Percentiles rank a stretch among this genome's conserved stretches.
phyloP scores from a whole-genome alignment of 2,888 invertebrate genomes.

The Colletes collaris region DNA sequence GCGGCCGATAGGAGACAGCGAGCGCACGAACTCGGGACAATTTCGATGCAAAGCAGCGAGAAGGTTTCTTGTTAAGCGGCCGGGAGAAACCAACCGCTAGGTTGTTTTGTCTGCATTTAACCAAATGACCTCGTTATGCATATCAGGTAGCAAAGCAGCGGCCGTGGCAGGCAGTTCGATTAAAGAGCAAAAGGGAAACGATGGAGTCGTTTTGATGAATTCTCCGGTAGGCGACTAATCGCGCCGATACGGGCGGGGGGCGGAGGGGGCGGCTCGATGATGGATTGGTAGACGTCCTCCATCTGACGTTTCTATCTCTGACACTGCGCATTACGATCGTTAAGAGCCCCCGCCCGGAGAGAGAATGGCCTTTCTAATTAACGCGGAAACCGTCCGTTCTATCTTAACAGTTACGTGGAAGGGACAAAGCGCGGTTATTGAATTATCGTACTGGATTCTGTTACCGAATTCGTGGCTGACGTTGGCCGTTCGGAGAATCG shows the following conservation, averaged over 20 bases:
- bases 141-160: conserved; percentile 46
- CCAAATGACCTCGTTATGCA: conserved; percentile 68
- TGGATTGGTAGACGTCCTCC: conserved; percentile 68
- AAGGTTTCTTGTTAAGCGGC: conserved; percentile 53
- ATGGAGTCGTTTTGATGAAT: conserved; percentile 58
- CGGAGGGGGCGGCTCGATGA: conserved; percentile 58
- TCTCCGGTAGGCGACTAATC: conserved; percentile 56
- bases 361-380: conserved; percentile 73
- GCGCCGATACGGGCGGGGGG: conserved; percentile 46
- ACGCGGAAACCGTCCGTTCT: conserved; percentile 67
- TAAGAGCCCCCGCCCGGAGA: conserved; percentile 48
- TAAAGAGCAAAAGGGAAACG: conserved; percentile 50
- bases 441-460: conserved; percentile 63
- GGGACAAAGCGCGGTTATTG: conserved; percentile 61
- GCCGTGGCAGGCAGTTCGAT: conserved; percentile 59
- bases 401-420: conserved; percentile 35
- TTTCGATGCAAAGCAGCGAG: conserved; percentile 65
- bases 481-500: conserved; percentile 28
- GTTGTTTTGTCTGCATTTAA: conserved; percentile 64
- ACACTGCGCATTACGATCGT: conserved; percentile 65
- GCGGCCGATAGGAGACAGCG: conserved; percentile 11
- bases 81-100: conserved; percentile 13
- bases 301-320: conserved; percentile 73
- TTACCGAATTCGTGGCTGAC: conserved; percentile 34
- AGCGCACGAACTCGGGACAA: conserved; percentile 42